These are phyloP conservation scores for Drosophila robusta DNA, from an alignment of 2,888 invertebrate species.

Conservation along the genomic window DNA sequence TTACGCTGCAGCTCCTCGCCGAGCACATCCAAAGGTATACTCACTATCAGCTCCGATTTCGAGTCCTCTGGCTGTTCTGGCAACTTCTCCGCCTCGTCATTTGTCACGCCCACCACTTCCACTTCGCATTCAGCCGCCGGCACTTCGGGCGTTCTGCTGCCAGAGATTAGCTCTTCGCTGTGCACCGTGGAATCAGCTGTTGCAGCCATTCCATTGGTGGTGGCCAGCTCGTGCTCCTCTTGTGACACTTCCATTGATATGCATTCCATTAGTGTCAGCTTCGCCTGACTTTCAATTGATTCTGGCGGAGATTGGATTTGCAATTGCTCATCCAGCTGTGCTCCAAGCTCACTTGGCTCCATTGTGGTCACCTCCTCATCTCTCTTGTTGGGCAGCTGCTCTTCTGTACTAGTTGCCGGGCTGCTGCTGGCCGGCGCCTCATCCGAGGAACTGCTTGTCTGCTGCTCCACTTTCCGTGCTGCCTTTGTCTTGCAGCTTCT, in stretches of 20 bases:
- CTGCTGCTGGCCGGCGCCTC: constrained; percentile 4
- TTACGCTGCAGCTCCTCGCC: constrained; percentile 60
- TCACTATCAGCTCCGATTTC: constrained; percentile 50
- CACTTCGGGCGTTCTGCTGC: constrained; percentile 39
- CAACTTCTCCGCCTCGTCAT: neutral
- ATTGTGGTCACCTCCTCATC: neutral
- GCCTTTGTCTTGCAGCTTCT: neutral
- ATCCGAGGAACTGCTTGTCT: neutral
- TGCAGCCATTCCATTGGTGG: constrained; percentile 8
- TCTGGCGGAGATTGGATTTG: neutral
- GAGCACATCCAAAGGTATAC: constrained; percentile 65
- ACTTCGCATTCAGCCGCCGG: constrained; percentile 24
- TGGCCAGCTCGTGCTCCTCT: neutral
- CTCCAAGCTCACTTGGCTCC: neutral
- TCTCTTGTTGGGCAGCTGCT: too few relatives aligned
- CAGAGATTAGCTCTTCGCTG: constrained; percentile 61
- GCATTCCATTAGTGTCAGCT: neutral
- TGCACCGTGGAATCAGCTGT: constrained; percentile 42
- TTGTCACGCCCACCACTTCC: constrained; percentile 7
- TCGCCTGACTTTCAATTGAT: neutral
- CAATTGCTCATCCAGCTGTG: neutral
- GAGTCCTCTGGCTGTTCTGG: neutral
- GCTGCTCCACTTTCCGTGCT: neutral
- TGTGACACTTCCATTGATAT: constrained; percentile 4
- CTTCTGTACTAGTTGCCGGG: neutral